Evolutionary conservation across 2,797 vertebrate genomes (phyloP), one percentile per base, ranked within the genome.

Genomic region (Gadopsis bispinosus): DNA sequence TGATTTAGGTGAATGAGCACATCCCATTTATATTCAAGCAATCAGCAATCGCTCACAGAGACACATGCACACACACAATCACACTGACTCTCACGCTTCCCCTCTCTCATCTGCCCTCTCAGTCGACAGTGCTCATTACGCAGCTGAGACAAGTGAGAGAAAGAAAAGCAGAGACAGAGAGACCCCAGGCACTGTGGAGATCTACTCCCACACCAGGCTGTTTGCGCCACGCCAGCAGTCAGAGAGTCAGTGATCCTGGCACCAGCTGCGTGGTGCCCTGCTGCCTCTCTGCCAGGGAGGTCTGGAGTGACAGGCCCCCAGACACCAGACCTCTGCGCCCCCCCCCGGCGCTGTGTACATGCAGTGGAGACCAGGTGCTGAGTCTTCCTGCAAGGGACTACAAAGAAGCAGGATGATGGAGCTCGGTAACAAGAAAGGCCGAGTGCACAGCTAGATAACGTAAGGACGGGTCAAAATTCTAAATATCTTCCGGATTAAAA

Each of bases 1-100:
- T 93, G 92, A 94, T 93, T 93, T 92, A 93, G 91, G 89, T 91
- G 92, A 93, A 90, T 87, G 87, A 90, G 89, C 90, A 90, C 86
- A 87, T 88, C 86, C 85, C 86, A 91, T 91, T 91, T 90, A 90
- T 90, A 91, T 91, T 92, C 89, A 86, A 81, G 89, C 87, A 92
- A 91, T 92, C 89, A 89, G 85, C 87, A 83, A 88, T 91, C 69
- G 54, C 80, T 88, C 87, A 85, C 79, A 87, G 75, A 90, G 77
- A 90, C 88, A 88, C 85, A 88, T 66, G 75, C 75, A 45, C 76
- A 64, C 77, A 67, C 77, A 87, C 74, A 71, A 60, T 71, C 64
- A 12, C 83, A 63, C n/a, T 56, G 65, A 63, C 77, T 84, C 69
- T 72, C 73, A 11, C 51, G 39, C 66, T 73, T 29, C 68, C 74